A percentile compares a stretch with the other conserved stretches of the same genome.
Conservation (phyloP, 2,797 vertebrate genomes). For the Eutrigla gurnardus region DNA sequence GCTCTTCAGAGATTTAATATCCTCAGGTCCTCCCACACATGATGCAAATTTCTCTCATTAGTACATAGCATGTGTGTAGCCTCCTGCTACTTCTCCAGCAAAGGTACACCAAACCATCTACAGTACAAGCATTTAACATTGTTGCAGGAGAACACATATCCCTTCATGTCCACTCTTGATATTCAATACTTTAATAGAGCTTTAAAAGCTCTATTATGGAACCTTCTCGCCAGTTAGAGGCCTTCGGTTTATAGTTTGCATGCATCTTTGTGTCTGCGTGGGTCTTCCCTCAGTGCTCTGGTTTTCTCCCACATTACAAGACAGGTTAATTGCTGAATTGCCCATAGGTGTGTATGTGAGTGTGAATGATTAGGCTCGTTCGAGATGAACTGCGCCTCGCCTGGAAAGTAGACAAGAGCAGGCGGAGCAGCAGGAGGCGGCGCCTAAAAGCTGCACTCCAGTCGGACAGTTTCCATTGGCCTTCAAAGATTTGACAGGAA, state of each 20-base stretch:
- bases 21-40: slow-evolving; percentile 62
- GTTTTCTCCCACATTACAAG: slow-evolving; percentile 5
- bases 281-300: not conserved
- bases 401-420: too few relatives aligned
- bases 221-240: too few relatives aligned
- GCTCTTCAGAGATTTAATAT: slow-evolving; percentile 69
- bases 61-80: slow-evolving; percentile 48
- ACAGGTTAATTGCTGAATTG: not conserved
- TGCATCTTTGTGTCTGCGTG: slow-evolving; percentile 1
- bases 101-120: slow-evolving; percentile 41
- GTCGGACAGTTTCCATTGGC: too few relatives aligned
- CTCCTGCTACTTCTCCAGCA: slow-evolving; percentile 45
- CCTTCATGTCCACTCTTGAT: slow-evolving; percentile 27
- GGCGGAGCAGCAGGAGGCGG: too few relatives aligned
- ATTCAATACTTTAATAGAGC: slow-evolving; percentile 38
- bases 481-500: too few relatives aligned
- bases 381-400: too few relatives aligned
- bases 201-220: slow-evolving; percentile 15
- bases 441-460: too few relatives aligned
- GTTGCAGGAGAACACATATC: slow-evolving; percentile 14
- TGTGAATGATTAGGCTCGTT: not conserved
- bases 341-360: not conserved
- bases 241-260: not conserved
- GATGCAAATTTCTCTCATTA: slow-evolving; percentile 69
- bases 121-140: slow-evolving; percentile 21